These are phyloP conservation scores for zebrafish (Danio rerio) DNA, from an alignment of 2,113 vertebrate species.

Conservation along the genomic window GRCz12tu NC_133182.1:25314501-25315000, in stretches of 20 bases:
- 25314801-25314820: conserved; percentile 38
- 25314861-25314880: conserved; percentile 31
- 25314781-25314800: conserved; percentile 22
- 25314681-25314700: not conserved
- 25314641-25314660: conserved; percentile 1
- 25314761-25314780: conserved; percentile 64
- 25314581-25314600: conserved; percentile 9
- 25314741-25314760: conserved; percentile 8
- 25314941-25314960: conserved; percentile 39
- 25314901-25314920: conserved; percentile 56
- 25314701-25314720: not conserved
- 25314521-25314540: not conserved
- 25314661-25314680: not conserved
- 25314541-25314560: conserved; percentile 16
- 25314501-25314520: not conserved
- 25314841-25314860: conserved; percentile 28
- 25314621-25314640: not conserved
- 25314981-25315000: conserved; percentile 51
- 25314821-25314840: conserved; percentile 53
- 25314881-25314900: conserved; percentile 52
- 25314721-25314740: not conserved
- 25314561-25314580: not conserved
- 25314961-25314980: conserved; percentile 29
- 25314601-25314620: not conserved
- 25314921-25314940: conserved; percentile 32